Evolutionary conservation across 2,113 vertebrate genomes (phyloP), one percentile per base, ranked within the genome.

Genomic region (Esox niger): DNA sequence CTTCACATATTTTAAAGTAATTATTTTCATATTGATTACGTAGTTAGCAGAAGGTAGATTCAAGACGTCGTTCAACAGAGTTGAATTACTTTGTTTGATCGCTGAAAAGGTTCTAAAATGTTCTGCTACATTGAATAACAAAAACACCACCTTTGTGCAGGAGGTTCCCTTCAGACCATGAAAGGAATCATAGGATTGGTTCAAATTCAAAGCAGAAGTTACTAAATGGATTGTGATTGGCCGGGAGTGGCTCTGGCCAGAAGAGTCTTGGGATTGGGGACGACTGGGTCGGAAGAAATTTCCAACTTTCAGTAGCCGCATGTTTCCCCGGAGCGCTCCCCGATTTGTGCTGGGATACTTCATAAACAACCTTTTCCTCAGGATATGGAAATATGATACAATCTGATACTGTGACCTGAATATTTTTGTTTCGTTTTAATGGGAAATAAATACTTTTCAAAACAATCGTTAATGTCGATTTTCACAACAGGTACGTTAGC

Each of bases 171-270:
- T 55, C 52, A 6, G 23, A 2, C 32, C 25, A 30, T 62, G 49
- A 27, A 38, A 74, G 49, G 29, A 62, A 54, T 30, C 55, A 33
- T 68, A 55, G 35, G 46, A 69, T 82, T 82, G 80, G 83, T 38
- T 58, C 57, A 55, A 59, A 67, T 77, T 75, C 59, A 71, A 82
- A 64, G 33, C 56, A 27, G 9, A 2, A 52, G 62, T 27, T 64
- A n/a, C 62, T 29, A 75, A 25, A 33, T 23, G 2, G 47, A 35
- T 8, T 60, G n/a, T 79, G 87, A 91, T 91, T 91, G 90, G 91
- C 52, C 56, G 21, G 62, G 33, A 33, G 31, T 20, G 27, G 63
- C 26, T 60, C 73, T 77, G 81, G 73, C 85, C 80, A 71, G 79
- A 74, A 82, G 83, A 86, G 83, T 87, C 79, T 74, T 60, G 74